Evolutionary conservation across 2,888 invertebrate genomes (phyloP).

Genomic region (Tiphia femorata): DNA sequence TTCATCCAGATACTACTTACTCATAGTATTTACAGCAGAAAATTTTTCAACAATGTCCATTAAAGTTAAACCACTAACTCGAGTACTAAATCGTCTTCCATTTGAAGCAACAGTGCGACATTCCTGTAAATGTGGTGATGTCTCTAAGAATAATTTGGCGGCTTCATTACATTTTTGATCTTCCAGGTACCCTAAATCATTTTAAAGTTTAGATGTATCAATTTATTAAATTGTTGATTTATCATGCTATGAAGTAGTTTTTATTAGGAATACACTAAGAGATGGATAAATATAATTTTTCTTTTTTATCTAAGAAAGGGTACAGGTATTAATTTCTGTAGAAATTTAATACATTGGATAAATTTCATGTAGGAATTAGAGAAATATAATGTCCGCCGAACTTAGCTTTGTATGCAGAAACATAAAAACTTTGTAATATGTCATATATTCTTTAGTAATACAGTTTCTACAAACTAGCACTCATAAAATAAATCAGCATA

Average conservation of each 20-base stretch:
- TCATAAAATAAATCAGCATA: neutral
- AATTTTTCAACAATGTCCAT: constrained; percentile 62
- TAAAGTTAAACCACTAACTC: constrained; percentile 57
- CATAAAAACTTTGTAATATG: no score
- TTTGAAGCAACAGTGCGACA: constrained; percentile 49
- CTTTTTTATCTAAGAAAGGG: no score
- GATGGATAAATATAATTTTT: neutral
- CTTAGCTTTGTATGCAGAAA: no score
- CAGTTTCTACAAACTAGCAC: neutral
- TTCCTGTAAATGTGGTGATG: constrained; percentile 54
- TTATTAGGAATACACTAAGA: neutral
- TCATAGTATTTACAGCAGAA: constrained; percentile 53
- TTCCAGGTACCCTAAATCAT: constrained; percentile 61
- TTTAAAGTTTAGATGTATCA: neutral
- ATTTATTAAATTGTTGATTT: neutral
- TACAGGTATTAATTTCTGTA: neutral
- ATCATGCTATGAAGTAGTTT: neutral
- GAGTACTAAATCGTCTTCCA: constrained; percentile 56
- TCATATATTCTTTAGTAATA: no score
- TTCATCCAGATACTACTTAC: constrained; percentile 41
- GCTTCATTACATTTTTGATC: constrained; percentile 45
- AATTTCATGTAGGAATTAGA: neutral
- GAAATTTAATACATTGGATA: neutral
- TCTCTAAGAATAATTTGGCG: constrained; percentile 55
- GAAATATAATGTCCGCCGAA: neutral